Conservation (phyloP, 2,797 vertebrate species). For the Gouania willdenowi region DNA sequence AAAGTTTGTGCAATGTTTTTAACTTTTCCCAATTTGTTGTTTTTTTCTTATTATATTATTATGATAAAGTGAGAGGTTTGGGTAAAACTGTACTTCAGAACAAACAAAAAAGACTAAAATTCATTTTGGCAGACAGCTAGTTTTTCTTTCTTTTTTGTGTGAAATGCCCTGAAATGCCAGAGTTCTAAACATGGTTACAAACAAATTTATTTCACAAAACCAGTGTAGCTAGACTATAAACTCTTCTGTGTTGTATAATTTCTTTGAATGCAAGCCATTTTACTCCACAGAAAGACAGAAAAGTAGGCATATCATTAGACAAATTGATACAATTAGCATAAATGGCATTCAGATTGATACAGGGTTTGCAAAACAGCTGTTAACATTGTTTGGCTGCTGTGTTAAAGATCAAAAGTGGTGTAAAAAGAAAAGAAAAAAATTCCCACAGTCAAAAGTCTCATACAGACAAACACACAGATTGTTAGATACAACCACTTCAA, state of each 20-base stretch:
- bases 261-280: slow-evolving; percentile 7
- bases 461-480: not conserved
- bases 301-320: too few species aligned
- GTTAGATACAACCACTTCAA: not conserved
- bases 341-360: not conserved
- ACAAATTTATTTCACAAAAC: slow-evolving; percentile 21
- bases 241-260: slow-evolving; percentile 10
- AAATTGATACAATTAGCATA: too few species aligned
- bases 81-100: too few species aligned
- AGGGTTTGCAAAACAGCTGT: not conserved
- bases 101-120: too few species aligned
- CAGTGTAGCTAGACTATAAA: slow-evolving; percentile 10
- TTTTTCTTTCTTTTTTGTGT: too few species aligned
- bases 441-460: not conserved
- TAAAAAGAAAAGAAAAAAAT: not conserved
- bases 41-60: too few species aligned
- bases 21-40: too few species aligned
- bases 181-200: too few species aligned
- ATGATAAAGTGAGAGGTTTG: too few species aligned
- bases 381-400: not conserved
- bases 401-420: not conserved
- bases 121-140: too few species aligned
- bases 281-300: not conserved
- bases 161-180: too few species aligned
- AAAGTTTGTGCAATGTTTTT: too few species aligned